Evolutionary conservation across 2,113 vertebrate genomes (phyloP).

Genomic region (Sialia sialis): DNA sequence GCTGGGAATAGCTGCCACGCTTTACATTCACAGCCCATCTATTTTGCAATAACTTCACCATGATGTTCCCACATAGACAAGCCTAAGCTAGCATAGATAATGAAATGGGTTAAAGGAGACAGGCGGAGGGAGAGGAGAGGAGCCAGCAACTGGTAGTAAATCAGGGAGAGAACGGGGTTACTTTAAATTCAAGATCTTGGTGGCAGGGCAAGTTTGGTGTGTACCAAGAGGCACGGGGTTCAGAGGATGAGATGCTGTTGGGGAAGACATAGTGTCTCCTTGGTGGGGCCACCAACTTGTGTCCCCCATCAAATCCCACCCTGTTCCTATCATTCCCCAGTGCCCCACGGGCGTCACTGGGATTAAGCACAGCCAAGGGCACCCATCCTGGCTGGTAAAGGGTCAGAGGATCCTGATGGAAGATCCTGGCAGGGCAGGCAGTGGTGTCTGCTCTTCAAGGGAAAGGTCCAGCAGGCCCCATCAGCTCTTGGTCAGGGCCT

Average conservation of each 20-base stretch:
- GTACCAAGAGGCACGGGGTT: background rate
- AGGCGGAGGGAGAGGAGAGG: constrained; percentile 42
- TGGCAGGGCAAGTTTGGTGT: constrained; percentile 5
- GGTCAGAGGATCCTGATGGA: background rate
- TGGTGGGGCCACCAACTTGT: background rate
- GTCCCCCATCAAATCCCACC: background rate
- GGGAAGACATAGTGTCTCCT: background rate
- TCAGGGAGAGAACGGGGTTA: constrained; percentile 25
- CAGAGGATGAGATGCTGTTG: background rate
- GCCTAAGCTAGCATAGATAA: constrained; percentile 69
- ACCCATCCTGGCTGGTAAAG: background rate
- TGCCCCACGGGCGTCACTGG: background rate
- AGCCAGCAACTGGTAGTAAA: constrained; percentile 59
- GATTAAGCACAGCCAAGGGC: background rate
- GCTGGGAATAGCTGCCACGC: constrained; percentile 37
- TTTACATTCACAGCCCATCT: constrained; percentile 61
- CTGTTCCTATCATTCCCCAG: background rate
- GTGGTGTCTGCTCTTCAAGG: background rate
- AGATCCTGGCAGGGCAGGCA: background rate
- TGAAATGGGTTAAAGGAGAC: constrained; percentile 68
- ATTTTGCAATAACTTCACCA: constrained; percentile 60
- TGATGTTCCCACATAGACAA: constrained; percentile 66
- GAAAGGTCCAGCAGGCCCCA: background rate
- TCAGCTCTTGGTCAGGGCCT: fast-evolving
- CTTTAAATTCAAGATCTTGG: constrained; percentile 47